These are phyloP conservation scores for Megaustenia siamemsis DNA, from an alignment of 2,888 invertebrate genomes.

Conservation along the genomic window DNA sequence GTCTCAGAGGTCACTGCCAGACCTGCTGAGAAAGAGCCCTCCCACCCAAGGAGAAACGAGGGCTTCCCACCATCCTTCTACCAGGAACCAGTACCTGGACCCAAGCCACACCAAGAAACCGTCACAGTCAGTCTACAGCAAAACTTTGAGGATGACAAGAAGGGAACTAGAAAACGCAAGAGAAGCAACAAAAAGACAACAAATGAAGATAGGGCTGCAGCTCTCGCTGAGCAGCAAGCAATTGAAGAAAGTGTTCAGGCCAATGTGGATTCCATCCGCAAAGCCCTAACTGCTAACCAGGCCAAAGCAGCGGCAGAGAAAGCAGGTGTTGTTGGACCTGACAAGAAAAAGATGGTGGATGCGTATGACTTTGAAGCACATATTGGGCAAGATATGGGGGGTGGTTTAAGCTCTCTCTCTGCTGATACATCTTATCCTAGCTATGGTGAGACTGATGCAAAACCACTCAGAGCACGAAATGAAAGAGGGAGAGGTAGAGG, in stretches of 20 bases:
- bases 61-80: conserved; percentile 52
- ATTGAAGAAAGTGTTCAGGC: conserved; percentile 51
- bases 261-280: conserved; percentile 51
- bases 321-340: conserved; percentile 5
- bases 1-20: conserved; percentile 23
- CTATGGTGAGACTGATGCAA: conserved; percentile 30
- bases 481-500: conserved; percentile 48
- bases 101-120: conserved; percentile 26
- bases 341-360: conserved; percentile 52
- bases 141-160: conserved; percentile 47
- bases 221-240: conserved; percentile 41
- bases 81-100: conserved; percentile 46
- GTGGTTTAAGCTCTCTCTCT: not conserved
- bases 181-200: conserved; percentile 40
- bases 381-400: conserved; percentile 48
- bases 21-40: conserved; percentile 2
- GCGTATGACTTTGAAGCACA: conserved; percentile 59
- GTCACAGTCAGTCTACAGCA: not conserved
- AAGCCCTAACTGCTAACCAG: conserved; percentile 44
- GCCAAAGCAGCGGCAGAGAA: conserved; percentile 50
- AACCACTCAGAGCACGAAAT: conserved; percentile 38
- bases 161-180: conserved; percentile 38
- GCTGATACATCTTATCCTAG: not conserved
- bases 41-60: conserved; percentile 30
- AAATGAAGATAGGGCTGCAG: conserved; percentile 44